A percentile compares a stretch with the other conserved stretches of the same genome.
Conservation (phyloP, 2,888 invertebrate genomes). For the Nyleta sp. region DNA sequence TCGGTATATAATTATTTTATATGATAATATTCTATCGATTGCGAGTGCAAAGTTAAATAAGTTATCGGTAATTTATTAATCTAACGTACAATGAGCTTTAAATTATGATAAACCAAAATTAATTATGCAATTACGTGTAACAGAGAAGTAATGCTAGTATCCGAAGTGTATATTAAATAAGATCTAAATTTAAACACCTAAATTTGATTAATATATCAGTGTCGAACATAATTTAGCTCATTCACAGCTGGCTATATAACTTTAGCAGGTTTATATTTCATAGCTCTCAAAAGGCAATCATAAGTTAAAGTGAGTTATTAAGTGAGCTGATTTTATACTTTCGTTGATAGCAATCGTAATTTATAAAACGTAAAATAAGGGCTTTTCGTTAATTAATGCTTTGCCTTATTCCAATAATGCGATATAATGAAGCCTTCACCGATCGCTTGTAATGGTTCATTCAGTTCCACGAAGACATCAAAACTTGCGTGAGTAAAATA, state of each 20-base stretch:
- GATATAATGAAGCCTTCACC: constrained; percentile 30
- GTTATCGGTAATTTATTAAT: constrained; percentile 18
- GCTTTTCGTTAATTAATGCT: constrained; percentile 27
- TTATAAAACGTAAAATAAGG: constrained; percentile 23
- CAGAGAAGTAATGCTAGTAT: constrained; percentile 5
- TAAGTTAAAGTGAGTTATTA: constrained; percentile 44
- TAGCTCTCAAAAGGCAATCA: constrained; percentile 36
- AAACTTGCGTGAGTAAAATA: constrained; percentile 60
- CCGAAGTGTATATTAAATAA: constrained; percentile 33
- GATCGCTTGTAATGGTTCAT: constrained; percentile 35
- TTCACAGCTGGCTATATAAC: constrained; percentile 41
- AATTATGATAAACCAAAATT: constrained; percentile 22
- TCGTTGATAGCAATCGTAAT: constrained; percentile 33
- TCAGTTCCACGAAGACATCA: constrained; percentile 56
- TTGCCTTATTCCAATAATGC: constrained; percentile 32
- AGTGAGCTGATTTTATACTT: constrained; percentile 33
- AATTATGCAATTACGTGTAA: constrained; percentile 18
- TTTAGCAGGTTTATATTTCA: constrained; percentile 42
- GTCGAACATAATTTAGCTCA: constrained; percentile 47
- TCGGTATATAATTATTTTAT: not conserved
- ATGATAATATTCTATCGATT: not conserved
- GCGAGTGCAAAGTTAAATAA: not conserved
- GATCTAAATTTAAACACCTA: constrained; percentile 31
- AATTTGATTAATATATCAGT: constrained; percentile 48
- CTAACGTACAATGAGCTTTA: not conserved